phyloP scores from a whole-genome alignment of 2,888 invertebrate genomes.

The Crossocerus cetratus region DNA sequence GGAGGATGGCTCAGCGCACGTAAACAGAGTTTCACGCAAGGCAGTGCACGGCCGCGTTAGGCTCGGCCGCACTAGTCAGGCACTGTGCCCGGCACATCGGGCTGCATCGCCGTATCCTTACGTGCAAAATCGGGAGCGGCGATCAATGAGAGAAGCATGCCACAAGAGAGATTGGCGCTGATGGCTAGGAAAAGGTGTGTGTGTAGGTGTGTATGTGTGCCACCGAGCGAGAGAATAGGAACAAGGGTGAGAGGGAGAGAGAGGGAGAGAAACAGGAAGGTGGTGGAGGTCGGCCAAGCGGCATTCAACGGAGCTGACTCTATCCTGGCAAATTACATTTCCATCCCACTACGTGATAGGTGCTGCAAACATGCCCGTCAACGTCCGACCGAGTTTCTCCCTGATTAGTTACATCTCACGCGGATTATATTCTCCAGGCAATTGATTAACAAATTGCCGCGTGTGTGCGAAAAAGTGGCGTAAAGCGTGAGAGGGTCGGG shows the following conservation, averaged over 20 bases:
- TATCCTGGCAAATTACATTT: constrained; percentile 68
- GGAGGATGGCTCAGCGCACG: too few species aligned
- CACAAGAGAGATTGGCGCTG: constrained; percentile 38
- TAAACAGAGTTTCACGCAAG: too few species aligned
- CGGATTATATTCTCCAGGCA: constrained; percentile 63
- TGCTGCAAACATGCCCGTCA: constrained; percentile 67
- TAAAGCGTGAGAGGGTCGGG: not conserved
- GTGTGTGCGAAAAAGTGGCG: not conserved
- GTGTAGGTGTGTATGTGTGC: too few species aligned
- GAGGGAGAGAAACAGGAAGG: constrained; percentile 15
- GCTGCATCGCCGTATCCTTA: constrained; percentile 38
- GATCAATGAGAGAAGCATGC: constrained; percentile 56
- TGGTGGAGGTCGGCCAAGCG: constrained; percentile 56
- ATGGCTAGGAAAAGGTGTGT: constrained; percentile 27
- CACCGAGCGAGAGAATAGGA: not conserved
- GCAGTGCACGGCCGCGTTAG: too few species aligned
- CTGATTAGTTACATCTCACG: constrained; percentile 64
- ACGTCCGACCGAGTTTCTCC: constrained; percentile 65
- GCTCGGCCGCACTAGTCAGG: too few species aligned
- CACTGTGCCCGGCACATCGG: too few species aligned
- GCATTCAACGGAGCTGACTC: constrained; percentile 64
- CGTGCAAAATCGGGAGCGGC: constrained; percentile 53
- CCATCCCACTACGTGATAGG: constrained; percentile 66
- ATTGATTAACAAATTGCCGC: constrained; percentile 65
- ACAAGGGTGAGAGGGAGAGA: constrained; percentile 16